These are phyloP conservation scores for Euzophera pinguis DNA, from an alignment of 2,888 invertebrate species.

Conservation along the genomic window DNA sequence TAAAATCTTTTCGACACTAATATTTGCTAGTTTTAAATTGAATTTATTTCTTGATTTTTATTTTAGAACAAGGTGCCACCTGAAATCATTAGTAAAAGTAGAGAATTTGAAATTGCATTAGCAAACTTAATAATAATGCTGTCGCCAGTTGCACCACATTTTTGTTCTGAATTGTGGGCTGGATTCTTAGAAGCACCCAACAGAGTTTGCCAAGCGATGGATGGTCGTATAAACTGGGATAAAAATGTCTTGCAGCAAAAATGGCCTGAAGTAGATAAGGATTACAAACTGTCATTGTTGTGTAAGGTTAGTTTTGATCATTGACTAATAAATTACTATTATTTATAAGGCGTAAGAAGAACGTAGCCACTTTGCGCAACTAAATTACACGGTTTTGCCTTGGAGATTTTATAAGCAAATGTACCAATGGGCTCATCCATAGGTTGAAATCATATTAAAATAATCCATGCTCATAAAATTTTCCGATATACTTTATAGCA, in stretches of 20 bases:
- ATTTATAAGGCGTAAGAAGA: too few species aligned
- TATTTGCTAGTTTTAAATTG: too few species aligned
- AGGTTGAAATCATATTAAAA: too few species aligned
- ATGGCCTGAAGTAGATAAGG: constrained; percentile 87
- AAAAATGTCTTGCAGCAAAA: constrained; percentile 85
- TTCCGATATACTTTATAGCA: too few species aligned
- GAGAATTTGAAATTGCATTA: constrained; percentile 88
- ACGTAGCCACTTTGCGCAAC: too few species aligned
- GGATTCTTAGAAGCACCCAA: constrained; percentile 84
- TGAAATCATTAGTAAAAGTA: constrained; percentile 81
- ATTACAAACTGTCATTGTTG: constrained; percentile 83
- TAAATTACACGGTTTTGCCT: too few species aligned
- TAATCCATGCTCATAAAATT: too few species aligned
- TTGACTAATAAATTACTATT: background rate
- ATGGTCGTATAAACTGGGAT: constrained; percentile 81
- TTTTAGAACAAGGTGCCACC: constrained; percentile 81
- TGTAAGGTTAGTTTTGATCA: constrained; percentile 76
- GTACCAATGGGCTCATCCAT: too few species aligned
- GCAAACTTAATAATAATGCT: constrained; percentile 90
- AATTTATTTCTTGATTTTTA: constrained; percentile 10
- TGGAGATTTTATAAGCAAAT: too few species aligned
- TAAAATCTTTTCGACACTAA: too few species aligned
- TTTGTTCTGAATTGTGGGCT: constrained; percentile 94
- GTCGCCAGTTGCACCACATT: constrained; percentile 94
- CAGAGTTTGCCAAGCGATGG: constrained; percentile 62